Evolutionary conservation across 2,888 invertebrate genomes (phyloP).

Genomic region (Alloplasta piceator): DNA sequence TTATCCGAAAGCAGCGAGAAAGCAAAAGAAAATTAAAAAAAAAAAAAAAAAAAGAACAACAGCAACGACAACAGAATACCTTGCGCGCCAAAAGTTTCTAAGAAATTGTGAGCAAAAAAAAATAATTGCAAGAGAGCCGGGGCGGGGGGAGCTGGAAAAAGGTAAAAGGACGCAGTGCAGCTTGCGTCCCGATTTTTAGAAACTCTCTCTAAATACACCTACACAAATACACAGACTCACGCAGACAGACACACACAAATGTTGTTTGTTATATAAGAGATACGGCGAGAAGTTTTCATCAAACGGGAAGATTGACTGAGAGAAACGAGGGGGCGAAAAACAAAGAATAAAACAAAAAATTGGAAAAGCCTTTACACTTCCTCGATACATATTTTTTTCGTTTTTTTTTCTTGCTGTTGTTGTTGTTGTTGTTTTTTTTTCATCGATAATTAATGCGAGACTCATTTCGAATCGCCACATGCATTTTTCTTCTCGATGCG

Average conservation of each 20-base stretch:
- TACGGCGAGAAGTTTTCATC: constrained; percentile 79
- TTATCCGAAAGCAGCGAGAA: constrained; percentile 86
- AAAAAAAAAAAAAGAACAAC: constrained; percentile 82
- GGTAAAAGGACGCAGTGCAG: constrained; percentile 69
- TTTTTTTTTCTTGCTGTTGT: constrained; percentile 64
- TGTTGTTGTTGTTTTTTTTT: too few species aligned
- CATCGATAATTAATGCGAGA: not conserved
- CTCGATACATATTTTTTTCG: constrained; percentile 77
- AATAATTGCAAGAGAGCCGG: constrained; percentile 14
- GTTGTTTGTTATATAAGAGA: constrained; percentile 81
- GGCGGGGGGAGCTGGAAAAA: constrained; percentile 9
- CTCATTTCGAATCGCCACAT: constrained; percentile 20
- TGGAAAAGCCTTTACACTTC: constrained; percentile 80
- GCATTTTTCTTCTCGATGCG: constrained; percentile 26
- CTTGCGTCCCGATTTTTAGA: constrained; percentile 75
- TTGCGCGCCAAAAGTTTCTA: constrained; percentile 77
- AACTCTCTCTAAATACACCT: constrained; percentile 59
- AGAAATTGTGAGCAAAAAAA: constrained; percentile 71
- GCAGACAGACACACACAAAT: constrained; percentile 72
- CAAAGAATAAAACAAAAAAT: constrained; percentile 76
- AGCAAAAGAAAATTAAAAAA: constrained; percentile 83
- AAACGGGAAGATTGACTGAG: constrained; percentile 77
- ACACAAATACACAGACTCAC: constrained; percentile 43
- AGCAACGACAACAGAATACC: constrained; percentile 48
- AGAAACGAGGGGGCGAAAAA: constrained; percentile 69